Evolutionary conservation across 2,888 invertebrate species (phyloP).

Genomic region (Ischnus inquisitorius): DNA sequence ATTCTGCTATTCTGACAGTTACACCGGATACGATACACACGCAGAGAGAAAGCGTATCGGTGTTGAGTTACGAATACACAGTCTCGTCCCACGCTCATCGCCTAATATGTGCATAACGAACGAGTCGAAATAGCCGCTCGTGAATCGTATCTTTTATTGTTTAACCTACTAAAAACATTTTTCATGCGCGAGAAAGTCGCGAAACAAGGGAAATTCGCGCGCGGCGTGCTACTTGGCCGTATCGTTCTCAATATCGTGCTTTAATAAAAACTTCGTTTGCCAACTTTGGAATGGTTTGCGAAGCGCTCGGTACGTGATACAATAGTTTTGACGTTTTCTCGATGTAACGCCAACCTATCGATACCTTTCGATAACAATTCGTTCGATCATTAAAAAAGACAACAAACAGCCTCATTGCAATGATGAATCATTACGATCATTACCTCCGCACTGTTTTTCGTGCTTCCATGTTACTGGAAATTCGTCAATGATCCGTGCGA

Average conservation of each 20-base stretch:
- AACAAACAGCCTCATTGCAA: too few relatives aligned
- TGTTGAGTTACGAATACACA: slow-evolving; percentile 27
- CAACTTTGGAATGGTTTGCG: neutral
- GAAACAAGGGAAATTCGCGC: neutral
- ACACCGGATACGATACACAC: slow-evolving; percentile 7
- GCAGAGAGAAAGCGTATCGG: neutral
- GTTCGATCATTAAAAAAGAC: too few relatives aligned
- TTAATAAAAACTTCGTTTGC: neutral
- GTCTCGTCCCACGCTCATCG: slow-evolving; percentile 43
- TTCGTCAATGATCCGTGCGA: too few relatives aligned
- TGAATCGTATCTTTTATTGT: slow-evolving; percentile 35
- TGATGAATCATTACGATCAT: too few relatives aligned
- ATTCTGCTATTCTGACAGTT: slow-evolving; percentile 60
- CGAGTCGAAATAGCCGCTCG: slow-evolving; percentile 27
- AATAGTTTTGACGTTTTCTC: too few relatives aligned
- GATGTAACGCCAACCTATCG: too few relatives aligned
- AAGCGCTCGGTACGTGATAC: neutral
- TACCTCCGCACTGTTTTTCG: too few relatives aligned
- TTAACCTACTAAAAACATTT: slow-evolving; percentile 9
- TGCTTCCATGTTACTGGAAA: too few relatives aligned
- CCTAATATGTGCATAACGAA: slow-evolving; percentile 59
- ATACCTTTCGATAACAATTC: too few relatives aligned
- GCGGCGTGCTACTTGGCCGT: slow-evolving; percentile 26
- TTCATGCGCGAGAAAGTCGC: slow-evolving; percentile 11
- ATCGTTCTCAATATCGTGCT: neutral